Evolutionary conservation across 2,797 vertebrate species (phyloP), one percentile per base, ranked within the genome.

Genomic region (Decapterus maruadsi): DNA sequence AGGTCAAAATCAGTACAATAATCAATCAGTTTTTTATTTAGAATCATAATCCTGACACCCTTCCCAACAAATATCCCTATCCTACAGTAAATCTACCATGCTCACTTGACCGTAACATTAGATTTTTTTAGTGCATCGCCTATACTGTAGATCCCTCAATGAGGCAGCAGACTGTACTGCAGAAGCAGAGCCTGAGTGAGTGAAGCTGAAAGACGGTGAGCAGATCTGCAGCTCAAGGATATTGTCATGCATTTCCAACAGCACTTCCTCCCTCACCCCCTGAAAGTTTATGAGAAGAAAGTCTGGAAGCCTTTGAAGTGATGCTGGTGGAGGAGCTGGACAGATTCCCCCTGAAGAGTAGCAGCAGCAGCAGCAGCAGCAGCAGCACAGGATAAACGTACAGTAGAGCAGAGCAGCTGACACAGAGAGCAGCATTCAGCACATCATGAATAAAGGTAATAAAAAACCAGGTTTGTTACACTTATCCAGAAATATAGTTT

Each of bases 241-340:
- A 63, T 58, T 79, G 51, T 38, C 34, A 68, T 46, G 6, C 82
- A 34, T 61, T 60, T 69, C 68, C 75, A 67, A 57, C 72, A 75
- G 53, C 66, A 66, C 72, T 82, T 87, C 79, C 68, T 82, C 72
- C 78, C 14, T 40, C 19, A 40, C 58, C 26, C 19, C 45, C 17
- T 34, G 31, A 19, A 66, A 68, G 54, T 70, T 69, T 53, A 7
- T 57, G 60, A 69, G 56, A 62, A 20, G 45, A 48, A 59, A 61
- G 14, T 20, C 26, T 53, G 48, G 64, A 66, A 83, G 67, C 51
- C 84, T 88, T 87, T 89, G 87, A 87, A 80, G 86, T 80, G 54
- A 45, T 46, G 72, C 68, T 63, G 64, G 51, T 42, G 75, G 50
- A 68, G 61, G 73, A 69, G 38, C 57, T 36, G 62, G 57, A 69